A percentile compares a stretch with the other conserved stretches of the same genome.
Conservation (phyloP, 2,797 vertebrate species). For the Petrocephalus sullivani region DNA sequence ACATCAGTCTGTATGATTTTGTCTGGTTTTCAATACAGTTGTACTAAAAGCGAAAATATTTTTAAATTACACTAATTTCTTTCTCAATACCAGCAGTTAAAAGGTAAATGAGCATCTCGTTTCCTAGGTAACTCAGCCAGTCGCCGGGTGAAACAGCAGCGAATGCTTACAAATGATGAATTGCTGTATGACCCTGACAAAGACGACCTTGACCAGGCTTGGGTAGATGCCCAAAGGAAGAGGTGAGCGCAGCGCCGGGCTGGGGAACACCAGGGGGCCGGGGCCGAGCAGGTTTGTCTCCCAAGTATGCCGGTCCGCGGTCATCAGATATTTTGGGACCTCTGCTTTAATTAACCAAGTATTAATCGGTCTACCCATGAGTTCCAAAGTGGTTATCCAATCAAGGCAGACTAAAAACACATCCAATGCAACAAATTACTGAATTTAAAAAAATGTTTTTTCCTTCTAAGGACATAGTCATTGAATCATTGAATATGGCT, state of each 20-base stretch:
- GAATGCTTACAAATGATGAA: slow-evolving; percentile 81
- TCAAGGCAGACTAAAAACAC: neutral
- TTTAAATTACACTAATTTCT: neutral
- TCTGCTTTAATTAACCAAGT: neutral
- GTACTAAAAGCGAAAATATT: neutral
- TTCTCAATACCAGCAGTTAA: neutral
- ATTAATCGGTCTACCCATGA: neutral
- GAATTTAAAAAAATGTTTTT: no score
- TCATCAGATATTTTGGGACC: neutral
- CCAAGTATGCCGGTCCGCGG: neutral
- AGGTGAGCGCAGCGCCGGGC: slow-evolving; percentile 52
- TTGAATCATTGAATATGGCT: no score
- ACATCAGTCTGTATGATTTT: neutral
- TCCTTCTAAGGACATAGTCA: no score
- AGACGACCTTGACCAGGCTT: slow-evolving; percentile 86
- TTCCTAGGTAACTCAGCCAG: slow-evolving; percentile 53
- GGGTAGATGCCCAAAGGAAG: slow-evolving; percentile 81
- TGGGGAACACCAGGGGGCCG: neutral
- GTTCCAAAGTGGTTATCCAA: neutral
- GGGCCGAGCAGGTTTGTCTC: neutral
- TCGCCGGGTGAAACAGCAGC: slow-evolving; percentile 56
- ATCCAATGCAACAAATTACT: no score
- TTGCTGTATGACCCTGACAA: slow-evolving; percentile 88
- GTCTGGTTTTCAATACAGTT: neutral
- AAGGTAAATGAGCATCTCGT: slow-evolving; percentile 1